Conservation (phyloP, 2,888 invertebrate species). For the Drepanosiphum platanoidis region DNA sequence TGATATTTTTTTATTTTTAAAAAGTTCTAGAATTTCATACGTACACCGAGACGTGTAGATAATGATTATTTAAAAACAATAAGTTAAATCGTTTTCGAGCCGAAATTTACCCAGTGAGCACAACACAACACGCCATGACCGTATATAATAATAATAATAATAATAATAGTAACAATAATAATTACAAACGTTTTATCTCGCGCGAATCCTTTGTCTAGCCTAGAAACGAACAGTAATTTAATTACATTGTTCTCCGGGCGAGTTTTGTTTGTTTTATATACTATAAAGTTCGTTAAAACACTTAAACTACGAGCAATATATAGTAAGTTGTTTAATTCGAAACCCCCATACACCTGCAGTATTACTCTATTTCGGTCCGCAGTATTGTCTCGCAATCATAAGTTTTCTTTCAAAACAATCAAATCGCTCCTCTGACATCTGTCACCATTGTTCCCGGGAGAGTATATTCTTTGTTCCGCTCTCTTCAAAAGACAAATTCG, state of each 20-base stretch:
- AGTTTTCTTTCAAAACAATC: slow-evolving; percentile 33
- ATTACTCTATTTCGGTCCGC: slow-evolving; percentile 4
- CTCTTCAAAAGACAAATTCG: slow-evolving; percentile 9
- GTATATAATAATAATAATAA: no score
- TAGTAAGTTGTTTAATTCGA: slow-evolving; percentile 36
- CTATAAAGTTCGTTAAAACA: neutral
- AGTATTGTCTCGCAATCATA: slow-evolving; percentile 28
- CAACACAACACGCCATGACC: no score
- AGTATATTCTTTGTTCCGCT: neutral
- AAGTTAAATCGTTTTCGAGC: no score
- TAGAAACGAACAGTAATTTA: slow-evolving; percentile 29
- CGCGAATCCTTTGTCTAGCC: neutral
- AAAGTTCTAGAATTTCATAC: no score
- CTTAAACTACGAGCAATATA: neutral
- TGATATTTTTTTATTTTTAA: no score
- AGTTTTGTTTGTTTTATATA: slow-evolving; percentile 38
- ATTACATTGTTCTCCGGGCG: neutral
- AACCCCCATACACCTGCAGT: slow-evolving; percentile 6
- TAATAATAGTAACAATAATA: neutral
- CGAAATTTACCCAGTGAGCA: no score
- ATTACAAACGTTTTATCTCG: neutral
- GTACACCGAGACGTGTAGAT: no score
- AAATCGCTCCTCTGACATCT: slow-evolving; percentile 10
- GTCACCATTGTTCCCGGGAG: neutral
- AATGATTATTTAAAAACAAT: no score